These are phyloP conservation scores for Catostylus mosaicus DNA, from an alignment of 30 jellyfish, hydroid and myxozoan genomes.

Conservation along the genomic window DNA sequence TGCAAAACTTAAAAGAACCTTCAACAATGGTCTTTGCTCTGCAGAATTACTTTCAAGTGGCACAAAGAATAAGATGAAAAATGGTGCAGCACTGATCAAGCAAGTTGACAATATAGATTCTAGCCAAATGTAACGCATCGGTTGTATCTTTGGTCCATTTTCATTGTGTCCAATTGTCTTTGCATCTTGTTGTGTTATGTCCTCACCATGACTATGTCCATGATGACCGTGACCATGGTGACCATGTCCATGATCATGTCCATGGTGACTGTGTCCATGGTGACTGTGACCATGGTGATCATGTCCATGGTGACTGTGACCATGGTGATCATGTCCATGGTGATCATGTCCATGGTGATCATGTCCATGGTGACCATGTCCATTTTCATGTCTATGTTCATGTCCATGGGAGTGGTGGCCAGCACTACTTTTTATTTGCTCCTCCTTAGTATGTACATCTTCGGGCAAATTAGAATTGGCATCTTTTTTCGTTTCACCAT, in stretches of 20 bases:
- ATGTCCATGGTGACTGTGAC: slow-evolving; percentile 49
- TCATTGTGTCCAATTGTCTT: neutral
- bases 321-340: slow-evolving; percentile 50
- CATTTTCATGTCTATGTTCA: slow-evolving; percentile 16
- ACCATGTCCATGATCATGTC: slow-evolving; percentile 62
- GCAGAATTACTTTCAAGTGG: slow-evolving; percentile 87
- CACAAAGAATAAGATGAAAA: slow-evolving; percentile 84
- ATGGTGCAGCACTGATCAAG: slow-evolving; percentile 97
- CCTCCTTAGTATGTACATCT: neutral
- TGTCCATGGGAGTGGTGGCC: neutral
- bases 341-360: slow-evolving; percentile 31
- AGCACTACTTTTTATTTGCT: neutral
- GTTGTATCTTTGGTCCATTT: slow-evolving; percentile 2
- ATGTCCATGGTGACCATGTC: slow-evolving; percentile 22
- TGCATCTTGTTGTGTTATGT: slow-evolving; percentile 28
- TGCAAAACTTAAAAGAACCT: slow-evolving; percentile 88
- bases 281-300: slow-evolving; percentile 43
- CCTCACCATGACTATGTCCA: slow-evolving; percentile 37
- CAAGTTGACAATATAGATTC: slow-evolving; percentile 90
- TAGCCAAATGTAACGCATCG: slow-evolving; percentile 82
- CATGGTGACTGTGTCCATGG: slow-evolving; percentile 45
- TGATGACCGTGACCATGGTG: slow-evolving; percentile 41
- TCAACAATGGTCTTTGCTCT: slow-evolving; percentile 86
- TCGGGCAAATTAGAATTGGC: neutral
- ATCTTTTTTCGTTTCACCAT: neutral